Conservation (phyloP, 2,797 vertebrate genomes). For the Enteromius trimaculatus region DNA sequence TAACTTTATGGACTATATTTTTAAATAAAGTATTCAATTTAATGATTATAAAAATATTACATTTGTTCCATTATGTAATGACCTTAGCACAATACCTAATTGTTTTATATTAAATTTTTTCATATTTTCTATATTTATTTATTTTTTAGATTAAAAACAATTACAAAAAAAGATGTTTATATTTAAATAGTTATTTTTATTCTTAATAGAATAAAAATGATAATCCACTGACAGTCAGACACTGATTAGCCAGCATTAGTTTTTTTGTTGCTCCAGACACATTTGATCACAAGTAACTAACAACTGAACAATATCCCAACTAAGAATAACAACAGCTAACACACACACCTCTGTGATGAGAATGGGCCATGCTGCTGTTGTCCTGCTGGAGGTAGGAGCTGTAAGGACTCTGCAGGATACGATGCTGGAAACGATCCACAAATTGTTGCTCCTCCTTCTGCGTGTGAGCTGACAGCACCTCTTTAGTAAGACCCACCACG, state of each 20-base stretch:
- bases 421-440: constrained; percentile 82
- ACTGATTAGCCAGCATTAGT: not conserved
- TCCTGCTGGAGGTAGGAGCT: constrained; percentile 83
- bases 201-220: not conserved
- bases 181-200: not conserved
- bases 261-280: not conserved
- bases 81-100: too few species aligned
- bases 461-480: constrained; percentile 86
- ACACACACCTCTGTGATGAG: constrained; percentile 78
- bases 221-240: not conserved
- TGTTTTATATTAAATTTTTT: too few species aligned
- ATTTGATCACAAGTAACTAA: not conserved
- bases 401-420: constrained; percentile 84
- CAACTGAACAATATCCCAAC: not conserved
- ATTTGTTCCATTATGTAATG: too few species aligned
- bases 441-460: constrained; percentile 90
- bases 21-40: too few species aligned
- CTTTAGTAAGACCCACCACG: constrained; percentile 83
- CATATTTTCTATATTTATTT: too few species aligned
- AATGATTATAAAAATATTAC: too few species aligned
- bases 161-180: too few species aligned
- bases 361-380: constrained; percentile 75
- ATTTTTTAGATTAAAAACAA: too few species aligned
- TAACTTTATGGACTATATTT: too few species aligned
- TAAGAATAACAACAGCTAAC: not conserved